Conservation (phyloP, 2,888 invertebrate genomes). For the Zootermopsis nevadensis region DNA sequence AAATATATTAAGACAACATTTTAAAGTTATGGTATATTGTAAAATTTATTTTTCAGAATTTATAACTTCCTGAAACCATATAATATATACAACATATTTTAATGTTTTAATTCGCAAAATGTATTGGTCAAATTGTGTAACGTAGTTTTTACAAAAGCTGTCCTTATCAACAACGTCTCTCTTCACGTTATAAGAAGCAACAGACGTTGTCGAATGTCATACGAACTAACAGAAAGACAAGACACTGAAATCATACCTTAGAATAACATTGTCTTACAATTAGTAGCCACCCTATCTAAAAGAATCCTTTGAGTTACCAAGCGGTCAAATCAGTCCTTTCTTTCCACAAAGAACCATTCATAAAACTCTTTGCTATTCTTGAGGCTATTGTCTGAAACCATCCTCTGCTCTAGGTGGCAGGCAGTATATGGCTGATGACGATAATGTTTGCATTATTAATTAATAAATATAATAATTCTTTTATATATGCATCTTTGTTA, state of each 20-base stretch:
- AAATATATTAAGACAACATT: no score
- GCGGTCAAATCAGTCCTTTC: background rate
- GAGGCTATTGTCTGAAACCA: background rate
- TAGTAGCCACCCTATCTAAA: constrained; percentile 25
- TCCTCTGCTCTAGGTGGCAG: constrained; percentile 28
- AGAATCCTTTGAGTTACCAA: constrained; percentile 12
- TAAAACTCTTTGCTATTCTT: background rate
- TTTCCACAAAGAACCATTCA: background rate
- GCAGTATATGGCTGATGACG: constrained; percentile 38
- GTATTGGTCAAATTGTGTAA: background rate
- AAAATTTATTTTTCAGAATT: no score
- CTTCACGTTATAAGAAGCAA: background rate
- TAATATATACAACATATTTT: background rate
- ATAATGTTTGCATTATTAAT: background rate
- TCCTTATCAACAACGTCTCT: background rate
- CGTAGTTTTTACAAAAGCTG: background rate
- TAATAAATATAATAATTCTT: background rate
- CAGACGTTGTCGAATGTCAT: constrained; percentile 11
- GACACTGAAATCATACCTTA: constrained; percentile 16
- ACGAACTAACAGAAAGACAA: constrained; percentile 6
- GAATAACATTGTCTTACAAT: constrained; percentile 28
- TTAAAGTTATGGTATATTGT: no score
- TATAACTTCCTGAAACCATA: no score
- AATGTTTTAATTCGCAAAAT: background rate
- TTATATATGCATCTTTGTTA: background rate